These are phyloP conservation scores for Ochropleura plecta DNA, from an alignment of 2,888 invertebrate genomes.

Conservation along the genomic window DNA sequence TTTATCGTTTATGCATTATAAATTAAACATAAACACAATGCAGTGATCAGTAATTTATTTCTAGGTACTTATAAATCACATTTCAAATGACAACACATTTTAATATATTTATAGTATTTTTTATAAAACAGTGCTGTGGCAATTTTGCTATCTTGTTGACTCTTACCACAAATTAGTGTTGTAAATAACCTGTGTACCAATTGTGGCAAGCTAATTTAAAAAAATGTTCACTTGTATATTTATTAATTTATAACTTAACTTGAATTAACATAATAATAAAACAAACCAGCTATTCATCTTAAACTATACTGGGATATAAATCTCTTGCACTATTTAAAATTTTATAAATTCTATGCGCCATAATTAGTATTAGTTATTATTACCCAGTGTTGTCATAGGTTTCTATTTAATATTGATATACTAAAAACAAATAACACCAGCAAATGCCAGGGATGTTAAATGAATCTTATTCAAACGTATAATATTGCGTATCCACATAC, in stretches of 20 bases:
- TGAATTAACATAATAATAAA: slow-evolving; percentile 52
- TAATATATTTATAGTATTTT: slow-evolving; percentile 35
- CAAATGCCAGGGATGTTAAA: slow-evolving; percentile 3
- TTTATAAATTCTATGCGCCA: slow-evolving; percentile 18
- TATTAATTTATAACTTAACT: slow-evolving; percentile 43
- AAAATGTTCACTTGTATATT: slow-evolving; percentile 31
- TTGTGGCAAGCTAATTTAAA: slow-evolving; percentile 42
- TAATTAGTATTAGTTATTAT: slow-evolving; percentile 22
- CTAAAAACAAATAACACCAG: slow-evolving; percentile 25
- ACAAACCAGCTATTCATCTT: slow-evolving; percentile 46
- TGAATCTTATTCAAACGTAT: slow-evolving; percentile 20
- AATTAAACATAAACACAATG: slow-evolving; percentile 42
- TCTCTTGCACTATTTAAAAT: slow-evolving; percentile 30
- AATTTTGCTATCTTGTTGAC: slow-evolving; percentile 32
- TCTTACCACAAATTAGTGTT: slow-evolving; percentile 43
- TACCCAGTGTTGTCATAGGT: slow-evolving; percentile 28
- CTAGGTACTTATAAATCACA: slow-evolving; percentile 52
- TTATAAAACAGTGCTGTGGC: slow-evolving; percentile 33
- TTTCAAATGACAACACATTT: slow-evolving; percentile 54
- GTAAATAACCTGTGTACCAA: slow-evolving; percentile 38
- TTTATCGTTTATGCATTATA: slow-evolving; percentile 40
- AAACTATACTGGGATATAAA: slow-evolving; percentile 49
- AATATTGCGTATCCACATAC: slow-evolving; percentile 16
- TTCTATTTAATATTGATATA: slow-evolving; percentile 22
- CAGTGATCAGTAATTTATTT: slow-evolving; percentile 49